These are phyloP conservation scores for Pandemis cinnamomeana DNA, from an alignment of 2,888 invertebrate genomes.

Conservation along the genomic window DNA sequence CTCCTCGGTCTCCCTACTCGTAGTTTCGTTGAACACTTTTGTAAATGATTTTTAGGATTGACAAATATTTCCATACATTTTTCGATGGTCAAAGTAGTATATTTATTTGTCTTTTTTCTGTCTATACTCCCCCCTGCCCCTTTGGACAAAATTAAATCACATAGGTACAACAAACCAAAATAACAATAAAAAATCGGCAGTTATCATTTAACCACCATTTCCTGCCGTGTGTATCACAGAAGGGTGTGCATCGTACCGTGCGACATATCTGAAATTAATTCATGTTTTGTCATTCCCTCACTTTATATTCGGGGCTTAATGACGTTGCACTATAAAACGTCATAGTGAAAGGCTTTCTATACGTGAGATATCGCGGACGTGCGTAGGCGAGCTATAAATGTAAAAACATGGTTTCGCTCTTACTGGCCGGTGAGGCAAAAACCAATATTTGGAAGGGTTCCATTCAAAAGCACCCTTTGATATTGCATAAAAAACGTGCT, in stretches of 20 bases:
- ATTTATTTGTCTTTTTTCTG: too few relatives aligned
- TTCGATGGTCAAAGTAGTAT: too few relatives aligned
- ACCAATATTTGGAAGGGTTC: constrained; percentile 82
- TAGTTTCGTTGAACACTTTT: too few relatives aligned
- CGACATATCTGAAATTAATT: constrained; percentile 84
- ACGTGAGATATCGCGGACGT: constrained; percentile 73
- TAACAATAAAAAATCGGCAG: too few relatives aligned
- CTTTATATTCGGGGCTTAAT: constrained; percentile 81
- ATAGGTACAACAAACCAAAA: too few relatives aligned
- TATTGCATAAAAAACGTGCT: constrained; percentile 68
- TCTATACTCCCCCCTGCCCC: too few relatives aligned
- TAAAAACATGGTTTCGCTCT: constrained; percentile 83
- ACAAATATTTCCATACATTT: too few relatives aligned
- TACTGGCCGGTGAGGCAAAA: constrained; percentile 80
- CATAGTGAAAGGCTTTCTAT: constrained; percentile 69
- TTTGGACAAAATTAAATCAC: too few relatives aligned
- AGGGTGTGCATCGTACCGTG: constrained; percentile 73
- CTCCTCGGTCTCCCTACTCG: too few relatives aligned
- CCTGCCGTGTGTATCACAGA: constrained; percentile 55
- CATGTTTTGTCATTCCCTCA: constrained; percentile 84
- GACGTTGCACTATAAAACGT: constrained; percentile 79
- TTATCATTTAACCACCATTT: not conserved
- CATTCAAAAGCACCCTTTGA: constrained; percentile 79
- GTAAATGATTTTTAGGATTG: too few relatives aligned
- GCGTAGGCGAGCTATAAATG: constrained; percentile 69